These are phyloP conservation scores for Trichosurus vulpecula DNA, from an alignment of 2,797 vertebrate species.

Conservation along the genomic window DNA sequence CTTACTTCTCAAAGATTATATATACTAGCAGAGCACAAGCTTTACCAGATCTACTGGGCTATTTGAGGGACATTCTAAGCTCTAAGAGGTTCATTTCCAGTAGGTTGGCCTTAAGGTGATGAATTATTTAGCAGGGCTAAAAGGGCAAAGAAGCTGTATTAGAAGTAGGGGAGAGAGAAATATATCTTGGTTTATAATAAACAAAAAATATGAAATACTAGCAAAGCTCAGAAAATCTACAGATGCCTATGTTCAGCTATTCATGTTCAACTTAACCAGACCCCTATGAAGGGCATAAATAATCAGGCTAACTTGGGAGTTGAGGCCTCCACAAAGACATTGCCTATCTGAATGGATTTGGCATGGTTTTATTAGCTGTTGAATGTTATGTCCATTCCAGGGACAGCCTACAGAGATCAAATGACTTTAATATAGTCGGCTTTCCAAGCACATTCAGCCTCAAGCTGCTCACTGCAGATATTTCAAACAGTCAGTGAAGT, in stretches of 20 bases:
- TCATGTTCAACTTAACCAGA: background rate
- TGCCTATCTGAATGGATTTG: background rate
- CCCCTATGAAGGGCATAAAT: background rate
- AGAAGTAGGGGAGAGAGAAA: background rate
- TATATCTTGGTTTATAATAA: background rate
- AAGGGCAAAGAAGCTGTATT: background rate
- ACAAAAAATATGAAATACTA: background rate
- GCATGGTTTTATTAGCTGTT: conserved; percentile 5
- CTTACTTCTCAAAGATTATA: background rate
- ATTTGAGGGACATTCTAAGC: background rate
- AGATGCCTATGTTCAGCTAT: background rate
- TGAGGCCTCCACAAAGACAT: background rate
- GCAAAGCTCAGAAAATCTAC: background rate
- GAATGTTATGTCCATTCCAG: background rate
- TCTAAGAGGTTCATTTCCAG: background rate
- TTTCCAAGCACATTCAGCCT: background rate
- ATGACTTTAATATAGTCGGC: background rate
- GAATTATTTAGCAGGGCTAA: background rate
- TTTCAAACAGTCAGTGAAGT: conserved; percentile 1
- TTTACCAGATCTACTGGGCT: background rate
- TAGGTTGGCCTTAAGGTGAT: background rate
- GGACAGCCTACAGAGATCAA: background rate
- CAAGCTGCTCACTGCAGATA: background rate
- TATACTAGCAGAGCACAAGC: background rate
- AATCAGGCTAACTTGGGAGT: background rate